phyloP scores from a whole-genome alignment of 2,113 vertebrate genomes.

The Mirza zaza region DNA sequence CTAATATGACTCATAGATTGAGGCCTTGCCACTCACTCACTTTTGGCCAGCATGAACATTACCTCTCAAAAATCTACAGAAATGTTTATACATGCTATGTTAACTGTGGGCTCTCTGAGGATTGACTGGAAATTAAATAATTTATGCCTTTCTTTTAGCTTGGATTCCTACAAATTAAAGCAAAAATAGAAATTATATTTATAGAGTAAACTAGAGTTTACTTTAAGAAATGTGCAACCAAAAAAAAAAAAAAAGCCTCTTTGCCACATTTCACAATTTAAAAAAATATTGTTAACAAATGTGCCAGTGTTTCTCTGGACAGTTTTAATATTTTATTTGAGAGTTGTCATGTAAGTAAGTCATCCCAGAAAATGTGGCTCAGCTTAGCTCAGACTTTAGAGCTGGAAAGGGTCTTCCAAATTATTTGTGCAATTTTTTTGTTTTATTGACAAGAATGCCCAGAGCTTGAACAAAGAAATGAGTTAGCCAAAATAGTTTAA shows the following conservation, averaged over 20 bases:
- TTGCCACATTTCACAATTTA: slow-evolving; percentile 47
- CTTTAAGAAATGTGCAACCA: slow-evolving; percentile 19
- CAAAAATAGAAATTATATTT: slow-evolving; percentile 68
- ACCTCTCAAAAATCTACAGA: slow-evolving; percentile 27
- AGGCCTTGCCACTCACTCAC: not conserved
- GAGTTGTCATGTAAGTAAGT: slow-evolving; percentile 11
- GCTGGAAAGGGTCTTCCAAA: not conserved
- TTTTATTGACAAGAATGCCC: slow-evolving; percentile 20
- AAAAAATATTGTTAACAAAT: slow-evolving; percentile 58
- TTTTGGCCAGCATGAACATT: slow-evolving; percentile 26
- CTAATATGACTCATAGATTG: slow-evolving; percentile 44
- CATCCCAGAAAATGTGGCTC: slow-evolving; percentile 43
- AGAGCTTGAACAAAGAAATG: slow-evolving; percentile 11
- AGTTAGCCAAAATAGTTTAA: not conserved
- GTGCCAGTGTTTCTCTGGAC: not conserved
- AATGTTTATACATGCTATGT: slow-evolving; percentile 14
- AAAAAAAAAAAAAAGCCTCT: not conserved
- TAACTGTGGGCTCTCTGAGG: slow-evolving; percentile 44
- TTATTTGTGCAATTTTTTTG: not conserved
- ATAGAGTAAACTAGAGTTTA: slow-evolving; percentile 41
- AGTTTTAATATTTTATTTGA: slow-evolving; percentile 48
- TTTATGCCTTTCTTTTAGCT: slow-evolving; percentile 43
- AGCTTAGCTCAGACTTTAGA: slow-evolving; percentile 52
- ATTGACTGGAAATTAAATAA: slow-evolving; percentile 59
- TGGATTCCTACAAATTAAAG: slow-evolving; percentile 50